A percentile compares a stretch with the other conserved stretches of the same genome.
These are phyloP conservation scores for Proteles cristata DNA, from an alignment of 2,113 vertebrate species.

Conservation along the genomic window DNA sequence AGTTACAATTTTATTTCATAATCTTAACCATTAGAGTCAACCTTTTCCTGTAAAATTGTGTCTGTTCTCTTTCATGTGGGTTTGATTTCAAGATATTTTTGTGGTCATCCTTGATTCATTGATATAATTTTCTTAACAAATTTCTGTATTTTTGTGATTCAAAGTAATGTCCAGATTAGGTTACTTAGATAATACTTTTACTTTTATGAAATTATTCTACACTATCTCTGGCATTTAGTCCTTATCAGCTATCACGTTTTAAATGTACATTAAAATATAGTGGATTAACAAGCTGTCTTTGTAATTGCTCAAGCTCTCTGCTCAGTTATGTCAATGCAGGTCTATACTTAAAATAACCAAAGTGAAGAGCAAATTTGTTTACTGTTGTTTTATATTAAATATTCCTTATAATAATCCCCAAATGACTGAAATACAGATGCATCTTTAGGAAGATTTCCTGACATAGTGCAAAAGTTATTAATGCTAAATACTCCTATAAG, in stretches of 20 bases:
- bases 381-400: neutral
- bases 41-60: neutral
- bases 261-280: neutral
- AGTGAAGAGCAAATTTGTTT: neutral
- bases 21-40: neutral
- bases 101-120: neutral
- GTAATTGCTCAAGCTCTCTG: neutral
- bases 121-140: neutral
- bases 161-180: neutral
- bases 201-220: conserved; percentile 1
- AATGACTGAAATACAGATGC: neutral
- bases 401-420: neutral
- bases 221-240: neutral
- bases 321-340: neutral
- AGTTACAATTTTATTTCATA: neutral
- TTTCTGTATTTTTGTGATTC: neutral
- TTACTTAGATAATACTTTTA: neutral
- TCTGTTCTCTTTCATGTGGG: neutral
- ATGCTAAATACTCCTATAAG: neutral
- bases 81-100: neutral
- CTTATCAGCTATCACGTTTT: neutral
- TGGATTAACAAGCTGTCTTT: neutral
- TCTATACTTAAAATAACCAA: neutral
- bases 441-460: conserved; percentile 9
- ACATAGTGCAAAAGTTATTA: neutral